A percentile compares a stretch with the other conserved stretches of the same genome.
Evolutionary conservation across 2,797 vertebrate genomes (phyloP).

Genomic region (Danio kyathit): DNA sequence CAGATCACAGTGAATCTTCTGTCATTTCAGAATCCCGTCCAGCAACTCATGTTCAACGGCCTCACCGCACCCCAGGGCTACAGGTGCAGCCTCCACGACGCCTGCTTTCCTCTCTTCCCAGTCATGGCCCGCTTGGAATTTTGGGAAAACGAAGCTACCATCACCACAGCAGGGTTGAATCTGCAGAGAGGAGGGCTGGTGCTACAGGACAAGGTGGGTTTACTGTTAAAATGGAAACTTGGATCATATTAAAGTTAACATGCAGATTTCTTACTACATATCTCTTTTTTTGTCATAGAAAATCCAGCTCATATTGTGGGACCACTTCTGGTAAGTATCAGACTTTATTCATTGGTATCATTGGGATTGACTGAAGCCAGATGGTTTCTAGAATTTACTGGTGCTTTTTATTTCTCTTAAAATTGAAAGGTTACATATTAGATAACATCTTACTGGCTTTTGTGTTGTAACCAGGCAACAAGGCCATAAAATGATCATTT

Average conservation of each 20-base stretch:
- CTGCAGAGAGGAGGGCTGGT: constrained; percentile 79
- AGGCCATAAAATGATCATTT: too few species aligned
- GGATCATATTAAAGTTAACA: neutral
- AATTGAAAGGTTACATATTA: too few species aligned
- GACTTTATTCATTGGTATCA: neutral
- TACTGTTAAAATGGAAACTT: neutral
- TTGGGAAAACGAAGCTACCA: constrained; percentile 96
- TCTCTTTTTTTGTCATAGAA: constrained; percentile 78
- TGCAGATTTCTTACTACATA: neutral
- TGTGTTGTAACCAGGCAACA: neutral
- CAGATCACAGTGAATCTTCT: constrained; percentile 31
- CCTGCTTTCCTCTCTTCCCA: constrained; percentile 87
- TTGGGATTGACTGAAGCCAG: neutral
- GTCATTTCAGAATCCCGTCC: constrained; percentile 90
- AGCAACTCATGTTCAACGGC: constrained; percentile 82
- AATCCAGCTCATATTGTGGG: constrained; percentile 82
- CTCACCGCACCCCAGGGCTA: constrained; percentile 90
- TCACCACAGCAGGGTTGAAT: constrained; percentile 91
- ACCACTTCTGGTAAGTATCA: constrained; percentile 83
- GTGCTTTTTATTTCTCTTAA: too few species aligned
- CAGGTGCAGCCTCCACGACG: constrained; percentile 88
- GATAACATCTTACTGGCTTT: neutral
- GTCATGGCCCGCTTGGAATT: constrained; percentile 90
- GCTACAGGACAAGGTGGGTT: constrained; percentile 57
- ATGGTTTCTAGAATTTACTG: neutral